These are phyloP conservation scores for Linhomoeus sp. DNA, from an alignment of 2,888 invertebrate genomes.

Conservation along the genomic window DNA sequence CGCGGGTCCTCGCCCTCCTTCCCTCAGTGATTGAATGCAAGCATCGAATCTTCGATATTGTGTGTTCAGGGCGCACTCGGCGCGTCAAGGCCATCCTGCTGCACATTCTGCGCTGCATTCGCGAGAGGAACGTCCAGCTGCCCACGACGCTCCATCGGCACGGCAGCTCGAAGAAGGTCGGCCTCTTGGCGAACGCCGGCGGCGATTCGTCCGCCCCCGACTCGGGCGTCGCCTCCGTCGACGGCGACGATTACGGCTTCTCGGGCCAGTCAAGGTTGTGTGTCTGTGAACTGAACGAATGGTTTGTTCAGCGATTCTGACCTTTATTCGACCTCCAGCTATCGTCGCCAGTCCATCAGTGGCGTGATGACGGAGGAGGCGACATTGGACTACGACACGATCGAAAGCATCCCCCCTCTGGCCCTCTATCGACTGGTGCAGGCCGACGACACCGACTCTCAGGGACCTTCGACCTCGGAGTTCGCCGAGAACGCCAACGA, in stretches of 20 bases:
- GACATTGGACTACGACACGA: conserved; percentile 54
- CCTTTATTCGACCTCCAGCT: no score
- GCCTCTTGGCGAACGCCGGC: conserved; percentile 10
- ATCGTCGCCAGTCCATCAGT: background rate
- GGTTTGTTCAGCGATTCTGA: background rate
- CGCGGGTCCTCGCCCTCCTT: conserved; percentile 52
- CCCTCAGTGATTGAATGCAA: no score
- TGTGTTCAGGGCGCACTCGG: conserved; percentile 50
- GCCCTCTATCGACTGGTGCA: conserved; percentile 86
- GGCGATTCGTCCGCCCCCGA: conserved; percentile 11
- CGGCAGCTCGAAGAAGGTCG: background rate
- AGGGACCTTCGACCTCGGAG: no score
- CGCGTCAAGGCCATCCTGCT: conserved; percentile 95
- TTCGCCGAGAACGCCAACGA: no score
- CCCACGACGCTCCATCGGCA: background rate
- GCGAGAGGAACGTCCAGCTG: conserved; percentile 11
- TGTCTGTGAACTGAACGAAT: background rate
- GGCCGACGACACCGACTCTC: conserved; percentile 47
- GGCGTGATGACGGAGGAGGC: conserved; percentile 14
- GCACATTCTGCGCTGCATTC: conserved; percentile 62
- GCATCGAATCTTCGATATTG: no score
- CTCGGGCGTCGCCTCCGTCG: background rate
- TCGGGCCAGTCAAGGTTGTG: background rate
- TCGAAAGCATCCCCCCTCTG: conserved; percentile 88
- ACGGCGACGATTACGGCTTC: background rate